Base-by-base conservation (phyloP, 2,113 vertebrate species). In the Xenopus borealis region DNA sequence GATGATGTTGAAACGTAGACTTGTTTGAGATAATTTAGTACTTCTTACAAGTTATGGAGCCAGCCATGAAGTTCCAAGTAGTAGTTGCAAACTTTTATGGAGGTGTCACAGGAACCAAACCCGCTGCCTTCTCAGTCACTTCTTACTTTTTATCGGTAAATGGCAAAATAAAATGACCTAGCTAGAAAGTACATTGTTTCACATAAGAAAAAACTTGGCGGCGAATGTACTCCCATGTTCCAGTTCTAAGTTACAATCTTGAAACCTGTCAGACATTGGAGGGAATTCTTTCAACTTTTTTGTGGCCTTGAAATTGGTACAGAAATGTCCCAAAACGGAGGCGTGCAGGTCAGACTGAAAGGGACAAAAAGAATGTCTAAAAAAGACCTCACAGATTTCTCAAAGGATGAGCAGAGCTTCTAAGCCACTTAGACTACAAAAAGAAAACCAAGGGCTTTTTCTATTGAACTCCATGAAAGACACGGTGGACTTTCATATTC, bases 241-340 rank as follows among this genome's bases (percentile, higher is more conserved):
- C 47, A 10, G 11, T 50, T 50, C 47, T 50, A 50, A 50, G 47
- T 50, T 50, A 50, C 52, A 68, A 46, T 57, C n/a, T 50, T 67
- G 4, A 47, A 52, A 58, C 17, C 55, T 66, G 11, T 23, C 45
- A 76, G 20, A 66, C 73, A 18, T 69, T 46, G 71, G 62, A 73
- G 45, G 12, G 69, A 33, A 68, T 77, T 7, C 1, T 82, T 82
- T 50, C 33, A 47, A 27, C 58, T 70, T 80, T 78, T 70, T 58
- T 18, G 14, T 27, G 53, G 70, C 44, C 19, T 76, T 78, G 64
- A 76, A 65, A 61, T n/a, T 62, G 9, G 23, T 52, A 33, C 1
- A 27, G 61, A 72, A 73, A 64, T 3, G 44, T 52, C 16, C 52
- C 17, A 1, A 50, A 27, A 14, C 13, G 46, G 27, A 66, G 63